Base-by-base conservation (phyloP, 2,888 invertebrate species). In the Eulithis testata region DNA sequence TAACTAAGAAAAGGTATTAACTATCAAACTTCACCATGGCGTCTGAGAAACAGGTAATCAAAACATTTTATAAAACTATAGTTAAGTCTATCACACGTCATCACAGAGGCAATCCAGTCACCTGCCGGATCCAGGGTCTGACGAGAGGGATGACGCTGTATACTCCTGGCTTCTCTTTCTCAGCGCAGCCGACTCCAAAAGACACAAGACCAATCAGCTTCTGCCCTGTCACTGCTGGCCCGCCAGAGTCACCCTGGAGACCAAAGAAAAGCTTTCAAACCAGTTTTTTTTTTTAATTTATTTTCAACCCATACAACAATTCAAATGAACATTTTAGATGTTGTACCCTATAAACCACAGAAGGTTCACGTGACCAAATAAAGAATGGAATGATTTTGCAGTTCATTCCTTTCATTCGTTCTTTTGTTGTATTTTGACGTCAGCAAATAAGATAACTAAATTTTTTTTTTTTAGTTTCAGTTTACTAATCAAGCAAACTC, bases 141-240 rank as follows among this genome's bases (percentile, higher is more conserved):
- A 79, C 86, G 0, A 77, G 11, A 0, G 91, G 88, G 47, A 94
- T 86, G 63, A 90, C 88, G 65, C 89, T 87, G 82, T 94, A 95
- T 2, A 94, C 94, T n/a, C 94, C 95, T 0, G 95, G 94, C 68
- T 89, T 89, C 53, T 86, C 76, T 6, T 87, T 85, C 65, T 85
- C 78, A 0, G 94, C 94, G 67, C 94, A 94, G 9, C 94, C 93
- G 11, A 93, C 88, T 21, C 94, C 94, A 75, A 94, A 94, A 3
- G 94, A 94, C n/a, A 94, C 94, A 65, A 94, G 75, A 0, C 94
- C 94, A 40, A 94, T 77, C 60, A 94, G 86, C 74, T 82, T 88
- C 9, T 90, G 91, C 66, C 86, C 85, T 37, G 78, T 60, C 37
- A 93, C 89, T 1, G 93, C 89, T 67, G 94, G 94, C 0, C 94